Evolutionary conservation across 2,888 invertebrate species (phyloP), one percentile per base, ranked within the genome.

Genomic region (Hololepta plana): DNA sequence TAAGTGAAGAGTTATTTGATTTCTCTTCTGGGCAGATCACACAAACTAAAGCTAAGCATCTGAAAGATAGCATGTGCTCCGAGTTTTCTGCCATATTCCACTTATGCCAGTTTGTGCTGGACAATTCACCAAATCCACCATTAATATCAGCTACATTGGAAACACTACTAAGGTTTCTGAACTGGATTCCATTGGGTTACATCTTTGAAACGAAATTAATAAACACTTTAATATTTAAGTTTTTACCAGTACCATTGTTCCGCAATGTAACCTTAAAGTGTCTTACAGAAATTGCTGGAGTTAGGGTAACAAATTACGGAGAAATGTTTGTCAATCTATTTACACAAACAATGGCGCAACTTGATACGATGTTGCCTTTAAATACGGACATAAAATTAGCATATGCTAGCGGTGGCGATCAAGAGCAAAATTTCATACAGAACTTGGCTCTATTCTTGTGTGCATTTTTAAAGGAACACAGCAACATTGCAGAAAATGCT

Each of bases 131-230:
- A 59, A 96, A 95, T 64, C 90, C 93, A 24, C 81, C 87, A 21
- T 64, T 98, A 32, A 93, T 99, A 29, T 87, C 85, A 44, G 81
- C 91, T 3, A 99, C 96, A 1, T 64, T 98, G 37, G 91, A 96
- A 51, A 99, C 98, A 3, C 63, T 98, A 29, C 62, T 98, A 39
- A 70, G 91, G 51, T 98, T 99, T 62, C 66, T 99, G 20, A 96
- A 95, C 52, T 98, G 98, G 98, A 96, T 99, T 47, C 98, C 98
- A n/a, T 65, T 98, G 34, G 98, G 98, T 7, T 98, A 98, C 55
- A 96, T 99, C 51, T 99, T 98, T 62, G 96, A 99, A 64, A 98
- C 98, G 39, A 87, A 91, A 52, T 64, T 98, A 29, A 90, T 96
- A 43, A 77, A 75, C 43, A 91, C 91, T 28, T 66, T 98, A 28